phyloP scores from a whole-genome alignment of 2,888 invertebrate species.

The Drosophila buzzatii region DNA sequence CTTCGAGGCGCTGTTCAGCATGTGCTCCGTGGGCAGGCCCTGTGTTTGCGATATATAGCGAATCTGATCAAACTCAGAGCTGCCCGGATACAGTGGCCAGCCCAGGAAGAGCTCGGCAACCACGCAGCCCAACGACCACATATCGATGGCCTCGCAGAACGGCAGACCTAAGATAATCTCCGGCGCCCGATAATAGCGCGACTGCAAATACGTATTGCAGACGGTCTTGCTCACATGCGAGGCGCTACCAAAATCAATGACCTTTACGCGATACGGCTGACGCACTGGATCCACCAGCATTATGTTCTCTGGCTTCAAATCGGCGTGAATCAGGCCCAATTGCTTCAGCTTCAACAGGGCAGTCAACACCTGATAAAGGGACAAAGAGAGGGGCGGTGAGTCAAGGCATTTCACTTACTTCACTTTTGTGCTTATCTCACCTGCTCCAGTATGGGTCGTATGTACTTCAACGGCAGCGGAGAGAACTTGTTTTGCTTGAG shows the following conservation, averaged over 20 bases:
- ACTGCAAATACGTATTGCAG: slow-evolving; percentile 99
- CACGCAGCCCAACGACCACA: slow-evolving; percentile 99
- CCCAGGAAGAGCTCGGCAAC: slow-evolving; percentile 99
- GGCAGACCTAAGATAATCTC: slow-evolving; percentile 98
- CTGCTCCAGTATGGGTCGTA: slow-evolving; percentile 99
- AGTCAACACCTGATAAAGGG: slow-evolving; percentile 86
- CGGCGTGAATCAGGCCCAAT: slow-evolving; percentile 99
- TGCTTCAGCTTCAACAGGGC: slow-evolving; percentile 91
- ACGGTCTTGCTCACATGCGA: slow-evolving; percentile 99
- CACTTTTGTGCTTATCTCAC: slow-evolving; percentile 86
- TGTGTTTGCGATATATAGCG: slow-evolving; percentile 97
- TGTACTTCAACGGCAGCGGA: slow-evolving; percentile 98
- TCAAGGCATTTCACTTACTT: neutral
- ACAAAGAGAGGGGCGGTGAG: neutral
- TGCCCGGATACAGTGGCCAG: slow-evolving; percentile 99
- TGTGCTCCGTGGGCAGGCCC: slow-evolving; percentile 98
- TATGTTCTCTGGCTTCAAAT: slow-evolving; percentile 99
- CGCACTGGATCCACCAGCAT: slow-evolving; percentile 99
- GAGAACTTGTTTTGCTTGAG: slow-evolving; percentile 99
- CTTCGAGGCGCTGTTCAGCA: slow-evolving; percentile 98
- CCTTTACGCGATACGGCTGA: slow-evolving; percentile 99
- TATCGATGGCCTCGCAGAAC: slow-evolving; percentile 99
- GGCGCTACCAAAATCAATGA: slow-evolving; percentile 99
- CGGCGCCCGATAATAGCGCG: slow-evolving; percentile 98
- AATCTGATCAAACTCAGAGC: slow-evolving; percentile 99